Evolutionary conservation across 2,888 invertebrate genomes (phyloP), one percentile per base, ranked within the genome.

Genomic region (Melieria crassipennis): DNA sequence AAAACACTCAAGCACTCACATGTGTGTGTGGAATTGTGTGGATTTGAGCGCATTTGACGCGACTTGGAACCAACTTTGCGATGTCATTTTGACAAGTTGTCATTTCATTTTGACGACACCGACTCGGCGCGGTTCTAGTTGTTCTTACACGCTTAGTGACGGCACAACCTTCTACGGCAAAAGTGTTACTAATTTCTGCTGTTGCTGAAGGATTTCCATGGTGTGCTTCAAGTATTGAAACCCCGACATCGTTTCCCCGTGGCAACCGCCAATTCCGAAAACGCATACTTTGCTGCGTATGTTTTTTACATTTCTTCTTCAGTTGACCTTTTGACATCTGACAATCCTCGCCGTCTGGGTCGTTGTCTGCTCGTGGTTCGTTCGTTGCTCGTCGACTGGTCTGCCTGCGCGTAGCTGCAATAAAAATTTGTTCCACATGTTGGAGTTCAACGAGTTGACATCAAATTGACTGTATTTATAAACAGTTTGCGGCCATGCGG

Each of bases 381-480:
- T 45, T 11, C 10, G n/a, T 42, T 13, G 13, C 7, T 9, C 43
- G 16, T 47, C 46, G 46, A 16, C 45, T 7, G 9, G 30, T 43
- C 47, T 10, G 10, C 7, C 10, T 69, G 72, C 67, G 66, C 70
- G 73, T 70, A 48, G 55, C 71, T 69, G 56, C 63, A 73, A 73
- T 73, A 72, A 73, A 74, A 72, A 74, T 73, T 56, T 70, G 45
- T 73, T 71, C 74, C 74, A 75, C 75, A 73, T 77, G 75, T 72
- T 70, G 64, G 69, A 75, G 75, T 76, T 76, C 76, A 76, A 74
- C 30, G 73, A 76, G 73, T 74, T 77, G 73, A 75, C 73, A 75
- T 73, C 73, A 69, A 77, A 75, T 77, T 75, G 76, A 75, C 76
- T 73, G 69, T 75, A 77, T 77, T 76, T 74, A 63, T 75, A 77